Base-by-base conservation (phyloP, 2,888 invertebrate species). In the Phyto melanocephala region DNA sequence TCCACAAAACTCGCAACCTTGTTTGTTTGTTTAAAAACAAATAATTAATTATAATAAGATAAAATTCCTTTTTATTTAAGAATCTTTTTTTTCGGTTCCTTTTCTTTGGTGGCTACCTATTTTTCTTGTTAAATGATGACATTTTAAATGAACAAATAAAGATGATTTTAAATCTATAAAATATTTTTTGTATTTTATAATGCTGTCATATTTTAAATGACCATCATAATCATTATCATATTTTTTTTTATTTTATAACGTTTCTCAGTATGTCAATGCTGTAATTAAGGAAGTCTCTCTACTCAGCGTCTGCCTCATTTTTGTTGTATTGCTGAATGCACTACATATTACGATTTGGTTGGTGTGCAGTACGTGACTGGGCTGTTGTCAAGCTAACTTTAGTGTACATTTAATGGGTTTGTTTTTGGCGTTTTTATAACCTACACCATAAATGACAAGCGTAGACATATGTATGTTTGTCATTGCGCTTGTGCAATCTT, bases 171-270 rank as follows among this genome's bases (percentile, higher is more conserved):
- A 33, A 75, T 22, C 22, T 13, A 17, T 35, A 17, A 76, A 67
- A 24, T 45, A 28, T 62, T 28, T 60, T 47, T 56, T 11, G 17
- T 47, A 58, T 60, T 77, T 62, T 56, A 63, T 70, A 62, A 35
- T 54, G 24, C 65, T 52, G 65, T 72, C 71, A 72, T 79, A 60
- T 58, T 79, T 79, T 72, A 67, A 79, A 67, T 72, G 50, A 8
- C 65, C 63, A 60, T 72, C 58, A 79, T 79, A 52, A 65, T 40
- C 40, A 76, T n/a, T n/a, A n/a, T n/a, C n/a, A n/a, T 24, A 56
- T 56, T 58, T 76, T 50, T 60, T 40, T 20, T 67, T 47, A 28
- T 24, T 58, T 28, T 76, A 20, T 65, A n/a, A n/a, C n/a, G n/a
- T 33, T 37, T 42, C 56, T 37, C 28, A 7, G 54, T 47, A 50